Evolutionary conservation across 2,888 invertebrate genomes (phyloP), one percentile per base, ranked within the genome.

Genomic region (Coecobrya sp.): DNA sequence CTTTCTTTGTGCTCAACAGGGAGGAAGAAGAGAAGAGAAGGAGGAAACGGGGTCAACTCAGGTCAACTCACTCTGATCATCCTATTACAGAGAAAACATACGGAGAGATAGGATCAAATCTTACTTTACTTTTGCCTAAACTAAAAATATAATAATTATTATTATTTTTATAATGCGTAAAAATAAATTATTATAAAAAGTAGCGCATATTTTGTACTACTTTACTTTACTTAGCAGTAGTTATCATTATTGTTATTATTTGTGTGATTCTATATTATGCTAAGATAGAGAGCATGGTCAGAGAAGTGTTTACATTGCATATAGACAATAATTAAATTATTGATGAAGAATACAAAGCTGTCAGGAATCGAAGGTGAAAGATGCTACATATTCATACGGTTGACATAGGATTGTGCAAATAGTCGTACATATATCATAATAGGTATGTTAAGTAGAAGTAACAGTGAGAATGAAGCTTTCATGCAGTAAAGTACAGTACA

Each of bases 21-120:
- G 86, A 91, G 93, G 76, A 86, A 89, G 89, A 92, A 86, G 86
- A 89, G 89, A 85, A 89, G 89, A 88, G 88, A 92, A 86, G 89
- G 92, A 92, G 92, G 92, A 88, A 88, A 89, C 85, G 85, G 89
- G 88, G 52, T 89, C 85, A 84, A 81, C 88, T 88, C 88, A 89
- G 88, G 89, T 84, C 89, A 89, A 92, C 88, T 88, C 89, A 89
- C 86, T 92, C 89, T 92, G 85, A 89, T 89, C 89, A 90, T 90
- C 90, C 90, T 90, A 90, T 19, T 82, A 89, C 89, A 89, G 89
- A 89, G 89, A 89, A 86, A 89, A 89, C 70, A 89, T 89, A 89
- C 85, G 73, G 73, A 89, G 85, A 89, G 89, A 89, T 89, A 89
- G 89, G 84, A 89, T 89, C 84, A 89, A 89, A 89, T 68, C 76